These are phyloP conservation scores for Marmota flaviventris DNA, from an alignment of 2,113 vertebrate species.

Conservation along the genomic window DNA sequence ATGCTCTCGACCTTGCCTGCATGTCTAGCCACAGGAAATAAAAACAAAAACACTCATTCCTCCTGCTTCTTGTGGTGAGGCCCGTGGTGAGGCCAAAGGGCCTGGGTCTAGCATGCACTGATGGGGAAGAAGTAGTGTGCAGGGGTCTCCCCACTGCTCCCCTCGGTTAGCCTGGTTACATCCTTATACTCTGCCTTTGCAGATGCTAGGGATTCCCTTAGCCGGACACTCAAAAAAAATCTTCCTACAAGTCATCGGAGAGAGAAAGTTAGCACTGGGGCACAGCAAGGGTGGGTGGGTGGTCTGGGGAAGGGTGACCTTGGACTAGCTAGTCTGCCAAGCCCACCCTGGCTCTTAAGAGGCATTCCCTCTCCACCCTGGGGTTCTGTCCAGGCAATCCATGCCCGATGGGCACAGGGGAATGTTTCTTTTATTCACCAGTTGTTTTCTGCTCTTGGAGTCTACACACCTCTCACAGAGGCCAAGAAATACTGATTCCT, in stretches of 20 bases:
- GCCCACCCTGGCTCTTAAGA: neutral
- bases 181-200: neutral
- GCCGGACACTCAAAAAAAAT: neutral
- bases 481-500: neutral
- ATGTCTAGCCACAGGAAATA: neutral
- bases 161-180: too few relatives aligned
- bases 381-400: neutral
- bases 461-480: neutral
- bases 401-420: neutral
- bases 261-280: neutral
- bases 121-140: too few relatives aligned
- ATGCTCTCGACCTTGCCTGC: neutral
- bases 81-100: neutral
- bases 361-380: neutral
- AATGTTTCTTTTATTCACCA: neutral
- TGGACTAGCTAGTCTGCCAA: neutral
- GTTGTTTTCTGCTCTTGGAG: slow-evolving; percentile 14
- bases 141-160: neutral
- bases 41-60: neutral
- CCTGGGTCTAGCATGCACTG: neutral
- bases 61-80: neutral
- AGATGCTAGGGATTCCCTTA: neutral
- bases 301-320: too few relatives aligned
- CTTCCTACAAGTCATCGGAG: neutral
- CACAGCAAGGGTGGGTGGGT: fast-evolving